A percentile compares a stretch with the other conserved stretches of the same genome.
Conservation (phyloP, 1,140 invertebrate species). For the Parapsyche elsis region DNA sequence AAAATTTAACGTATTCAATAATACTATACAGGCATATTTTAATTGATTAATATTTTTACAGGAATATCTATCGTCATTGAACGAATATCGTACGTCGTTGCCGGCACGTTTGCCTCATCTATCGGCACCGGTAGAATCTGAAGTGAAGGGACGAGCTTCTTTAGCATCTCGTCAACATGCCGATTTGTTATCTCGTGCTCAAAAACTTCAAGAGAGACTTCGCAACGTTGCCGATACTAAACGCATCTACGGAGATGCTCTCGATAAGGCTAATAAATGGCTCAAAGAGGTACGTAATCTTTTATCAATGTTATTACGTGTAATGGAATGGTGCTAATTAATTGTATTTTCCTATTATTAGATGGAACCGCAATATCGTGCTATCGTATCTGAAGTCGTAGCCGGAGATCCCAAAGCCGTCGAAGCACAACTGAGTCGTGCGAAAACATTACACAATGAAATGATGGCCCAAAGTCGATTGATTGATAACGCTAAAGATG, state of each 20-base stretch:
- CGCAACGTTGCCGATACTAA: conserved; percentile 82
- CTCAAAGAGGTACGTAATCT: conserved; percentile 71
- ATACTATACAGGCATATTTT: conserved; percentile 4
- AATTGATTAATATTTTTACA: conserved; percentile 55
- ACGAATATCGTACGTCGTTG: conserved; percentile 85
- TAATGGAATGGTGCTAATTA: conserved; percentile 19
- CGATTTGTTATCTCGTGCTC: conserved; percentile 82
- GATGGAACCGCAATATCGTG: conserved; percentile 80
- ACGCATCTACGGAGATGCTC: conserved; percentile 82
- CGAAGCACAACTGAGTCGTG: conserved; percentile 86
- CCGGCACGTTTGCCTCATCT: conserved; percentile 84
- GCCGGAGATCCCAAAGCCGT: conserved; percentile 88
- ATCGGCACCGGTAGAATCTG: conserved; percentile 73
- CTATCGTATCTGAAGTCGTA: conserved; percentile 82
- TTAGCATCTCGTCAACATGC: conserved; percentile 77
- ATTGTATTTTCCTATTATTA: conserved; percentile 44
- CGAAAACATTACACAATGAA: conserved; percentile 88
- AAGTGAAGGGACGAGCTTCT: conserved; percentile 78
- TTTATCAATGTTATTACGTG: neutral
- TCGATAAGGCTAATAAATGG: conserved; percentile 87
- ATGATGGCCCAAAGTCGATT: conserved; percentile 86
- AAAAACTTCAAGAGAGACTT: conserved; percentile 82
- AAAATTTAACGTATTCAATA: neutral
- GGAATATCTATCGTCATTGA: conserved; percentile 84
- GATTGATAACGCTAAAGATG: conserved; percentile 81